Evolutionary conservation across 1,140 invertebrate species (phyloP), one percentile per base, ranked within the genome.

Genomic region (Papilio helenus): DNA sequence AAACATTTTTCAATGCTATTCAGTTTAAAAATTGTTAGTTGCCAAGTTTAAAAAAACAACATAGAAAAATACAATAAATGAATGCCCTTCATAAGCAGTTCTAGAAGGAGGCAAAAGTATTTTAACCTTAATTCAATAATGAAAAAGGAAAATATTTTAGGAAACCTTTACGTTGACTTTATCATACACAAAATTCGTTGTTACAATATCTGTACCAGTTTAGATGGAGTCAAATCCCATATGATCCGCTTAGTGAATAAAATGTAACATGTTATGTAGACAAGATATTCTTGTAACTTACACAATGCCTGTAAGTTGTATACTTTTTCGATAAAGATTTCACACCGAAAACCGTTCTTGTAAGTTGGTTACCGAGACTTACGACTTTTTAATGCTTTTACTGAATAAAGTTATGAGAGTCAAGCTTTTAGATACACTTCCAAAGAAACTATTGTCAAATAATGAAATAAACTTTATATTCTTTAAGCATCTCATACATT

Each of bases 221-320:
- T 29, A 34, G 12, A 68, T 26, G 23, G 14, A 68, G 26, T 68
- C 23, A 16, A 68, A 68, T 68, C 61, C 61, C 26, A 12, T 68
- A 29, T 68, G 61, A 68, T 68, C 61, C 61, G 61, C 23, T 68
- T 29, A 68, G 23, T 68, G 23, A 68, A 68, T 68, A 68, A 68
- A 68, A 68, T 29, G 61, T 68, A 68, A 68, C 14, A 34, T 68
- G 16, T 68, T 68, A 68, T 68, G 26, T 68, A 68, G 26, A 68
- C 26, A 68, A 12, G 26, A 68, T 26, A 61, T 18, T 68, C 23
- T 68, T 26, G 58, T 55, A 68, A 68, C n/a, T 7, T 68, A 68
- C 61, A 68, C 61, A 68, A 68, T 68, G 26, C 29, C 26, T 68
- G 14, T 12, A 68, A 29, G 23, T 68, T 29, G 12, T 29, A 68